A percentile compares a stretch with the other conserved stretches of the same genome.
These are phyloP conservation scores for Enteromius trimaculatus DNA, from an alignment of 2,797 vertebrate species.

Conservation along the genomic window DNA sequence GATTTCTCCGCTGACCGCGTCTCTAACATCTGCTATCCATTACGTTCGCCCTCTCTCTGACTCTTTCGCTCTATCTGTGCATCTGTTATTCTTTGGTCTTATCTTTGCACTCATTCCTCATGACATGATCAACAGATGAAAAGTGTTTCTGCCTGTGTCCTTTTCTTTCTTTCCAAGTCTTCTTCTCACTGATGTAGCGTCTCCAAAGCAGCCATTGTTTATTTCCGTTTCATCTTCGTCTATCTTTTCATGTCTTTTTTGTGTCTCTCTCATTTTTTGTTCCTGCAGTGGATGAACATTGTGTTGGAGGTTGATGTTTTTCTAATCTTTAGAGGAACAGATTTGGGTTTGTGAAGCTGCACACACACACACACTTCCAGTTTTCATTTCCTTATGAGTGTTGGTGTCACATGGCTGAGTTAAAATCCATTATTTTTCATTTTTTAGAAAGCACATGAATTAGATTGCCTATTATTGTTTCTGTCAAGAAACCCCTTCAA, in stretches of 20 bases:
- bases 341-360: not conserved
- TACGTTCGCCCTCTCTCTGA: slow-evolving; percentile 46
- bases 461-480: not conserved
- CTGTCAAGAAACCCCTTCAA: not conserved
- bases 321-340: not conserved
- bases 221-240: slow-evolving; percentile 17
- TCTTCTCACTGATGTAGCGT: not conserved
- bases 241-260: not conserved
- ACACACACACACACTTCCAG: not conserved
- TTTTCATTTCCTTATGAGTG: not conserved
- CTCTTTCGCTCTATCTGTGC: slow-evolving; percentile 13
- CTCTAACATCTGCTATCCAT: slow-evolving; percentile 70
- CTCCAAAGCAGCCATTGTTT: not conserved
- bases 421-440: not conserved
- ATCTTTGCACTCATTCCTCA: slow-evolving; percentile 21
- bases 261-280: slow-evolving; percentile 11
- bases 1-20: slow-evolving; percentile 65
- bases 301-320: slow-evolving; percentile 7
- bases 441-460: not conserved
- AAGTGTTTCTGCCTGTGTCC: not conserved
- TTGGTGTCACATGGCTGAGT: not conserved
- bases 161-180: slow-evolving; percentile 15
- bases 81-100: slow-evolving; percentile 37
- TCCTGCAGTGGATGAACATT: not conserved
- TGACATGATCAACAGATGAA: slow-evolving; percentile 18